These are phyloP conservation scores for Cyclophora albipunctata DNA, from an alignment of 2,888 invertebrate species.

Conservation along the genomic window DNA sequence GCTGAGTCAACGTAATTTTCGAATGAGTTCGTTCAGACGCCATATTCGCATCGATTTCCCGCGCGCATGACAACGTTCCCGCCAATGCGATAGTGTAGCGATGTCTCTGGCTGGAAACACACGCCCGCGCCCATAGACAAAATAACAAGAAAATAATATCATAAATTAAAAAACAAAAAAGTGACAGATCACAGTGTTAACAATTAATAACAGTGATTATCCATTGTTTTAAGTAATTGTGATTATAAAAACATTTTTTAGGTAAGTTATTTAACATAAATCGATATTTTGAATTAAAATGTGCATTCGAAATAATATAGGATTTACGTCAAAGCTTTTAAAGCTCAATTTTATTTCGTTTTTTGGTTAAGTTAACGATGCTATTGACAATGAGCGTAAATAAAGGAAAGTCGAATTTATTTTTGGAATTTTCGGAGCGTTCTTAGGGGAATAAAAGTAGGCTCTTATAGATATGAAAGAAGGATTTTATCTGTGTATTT, in stretches of 20 bases:
- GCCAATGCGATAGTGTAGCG: slow-evolving; percentile 13
- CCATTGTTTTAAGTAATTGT: too few relatives aligned
- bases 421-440: too few relatives aligned
- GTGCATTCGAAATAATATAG: slow-evolving; percentile 7
- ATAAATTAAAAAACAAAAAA: slow-evolving; percentile 8
- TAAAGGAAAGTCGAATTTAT: too few relatives aligned
- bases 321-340: neutral
- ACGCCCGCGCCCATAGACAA: slow-evolving; percentile 2
- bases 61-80: slow-evolving; percentile 55
- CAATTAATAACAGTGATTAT: too few relatives aligned
- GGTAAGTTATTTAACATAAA: slow-evolving; percentile 8
- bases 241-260: too few relatives aligned
- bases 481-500: too few relatives aligned
- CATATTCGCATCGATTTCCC: slow-evolving; percentile 62
- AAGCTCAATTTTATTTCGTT: too few relatives aligned
- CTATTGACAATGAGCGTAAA: too few relatives aligned
- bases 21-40: slow-evolving; percentile 5
- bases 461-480: too few relatives aligned
- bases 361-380: too few relatives aligned
- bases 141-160: slow-evolving; percentile 6
- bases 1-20: slow-evolving; percentile 20
- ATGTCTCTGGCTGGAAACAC: slow-evolving; percentile 2
- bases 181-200: neutral
- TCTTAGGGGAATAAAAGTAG: too few relatives aligned
- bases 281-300: slow-evolving; percentile 13